Percentiles rank a stretch among this genome's conserved stretches.
Evolutionary conservation across 2,888 invertebrate genomes (phyloP).

Genomic region (Lissonota sp.): DNA sequence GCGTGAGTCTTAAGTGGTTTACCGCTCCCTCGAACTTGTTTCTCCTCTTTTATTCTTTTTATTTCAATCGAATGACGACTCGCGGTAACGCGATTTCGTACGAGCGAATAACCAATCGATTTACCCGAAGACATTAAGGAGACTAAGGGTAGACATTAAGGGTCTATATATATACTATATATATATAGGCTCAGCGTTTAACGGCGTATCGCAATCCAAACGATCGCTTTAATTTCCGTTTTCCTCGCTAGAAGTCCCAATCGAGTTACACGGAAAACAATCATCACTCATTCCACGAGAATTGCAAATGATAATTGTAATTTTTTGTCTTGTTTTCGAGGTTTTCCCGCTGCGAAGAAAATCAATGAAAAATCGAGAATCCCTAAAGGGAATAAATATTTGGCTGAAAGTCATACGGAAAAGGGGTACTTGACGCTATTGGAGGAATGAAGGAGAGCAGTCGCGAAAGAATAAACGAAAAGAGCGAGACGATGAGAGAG

Average conservation of each 20-base stretch:
- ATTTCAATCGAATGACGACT: conserved; percentile 81
- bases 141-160: conserved; percentile 46
- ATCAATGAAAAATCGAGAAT: neutral
- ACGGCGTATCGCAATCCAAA: conserved; percentile 64
- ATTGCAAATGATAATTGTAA: too few species aligned
- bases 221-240: conserved; percentile 75
- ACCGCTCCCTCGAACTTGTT: conserved; percentile 75
- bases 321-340: too few species aligned
- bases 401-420: neutral
- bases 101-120: conserved; percentile 82
- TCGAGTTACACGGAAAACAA: conserved; percentile 40
- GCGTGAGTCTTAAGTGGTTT: conserved; percentile 80
- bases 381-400: neutral
- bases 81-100: conserved; percentile 79
- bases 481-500: conserved; percentile 25
- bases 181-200: neutral
- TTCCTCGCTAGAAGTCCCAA: conserved; percentile 42
- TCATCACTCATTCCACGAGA: too few species aligned
- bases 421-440: conserved; percentile 63
- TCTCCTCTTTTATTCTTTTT: conserved; percentile 67
- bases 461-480: conserved; percentile 29
- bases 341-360: too few species aligned
- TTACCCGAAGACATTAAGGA: conserved; percentile 76
- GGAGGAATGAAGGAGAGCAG: conserved; percentile 53
- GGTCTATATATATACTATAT: conserved; percentile 2